phyloP scores from a whole-genome alignment of 2,888 invertebrate genomes.

The Trachelus troglodyta region DNA sequence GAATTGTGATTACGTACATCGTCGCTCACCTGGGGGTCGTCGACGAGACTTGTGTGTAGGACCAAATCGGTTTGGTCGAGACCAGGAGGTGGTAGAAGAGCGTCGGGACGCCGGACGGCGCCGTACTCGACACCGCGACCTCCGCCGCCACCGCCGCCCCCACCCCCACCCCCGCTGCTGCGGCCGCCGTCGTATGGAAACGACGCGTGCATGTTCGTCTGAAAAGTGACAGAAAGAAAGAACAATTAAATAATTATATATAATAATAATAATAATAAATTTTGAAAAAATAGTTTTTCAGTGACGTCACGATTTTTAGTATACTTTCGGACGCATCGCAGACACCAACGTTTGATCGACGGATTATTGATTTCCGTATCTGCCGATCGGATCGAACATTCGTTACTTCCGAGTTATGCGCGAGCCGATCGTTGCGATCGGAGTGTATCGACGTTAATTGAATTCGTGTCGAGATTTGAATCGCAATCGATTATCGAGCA shows the following conservation, averaged over 20 bases:
- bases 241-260: no score
- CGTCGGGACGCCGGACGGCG: slow-evolving; percentile 62
- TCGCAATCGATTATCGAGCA: not conserved
- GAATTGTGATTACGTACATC: slow-evolving; percentile 61
- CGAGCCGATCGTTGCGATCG: not conserved
- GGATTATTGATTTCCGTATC: not conserved
- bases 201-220: slow-evolving; percentile 69
- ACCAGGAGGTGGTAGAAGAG: slow-evolving; percentile 62
- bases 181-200: slow-evolving; percentile 68
- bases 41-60: slow-evolving; percentile 64
- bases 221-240: slow-evolving; percentile 36
- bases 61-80: slow-evolving; percentile 65
- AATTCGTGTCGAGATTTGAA: not conserved
- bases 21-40: slow-evolving; percentile 66
- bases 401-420: not conserved
- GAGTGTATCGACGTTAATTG: not conserved
- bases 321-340: not conserved
- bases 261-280: no score
- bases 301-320: no score
- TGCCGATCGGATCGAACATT: not conserved
- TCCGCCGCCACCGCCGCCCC: slow-evolving; percentile 60
- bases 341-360: not conserved
- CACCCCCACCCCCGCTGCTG: slow-evolving; percentile 59
- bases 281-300: no score
- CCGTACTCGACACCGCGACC: slow-evolving; percentile 58